Base-by-base conservation (phyloP, 2,797 vertebrate genomes). In the Gadopsis marmoratus region DNA sequence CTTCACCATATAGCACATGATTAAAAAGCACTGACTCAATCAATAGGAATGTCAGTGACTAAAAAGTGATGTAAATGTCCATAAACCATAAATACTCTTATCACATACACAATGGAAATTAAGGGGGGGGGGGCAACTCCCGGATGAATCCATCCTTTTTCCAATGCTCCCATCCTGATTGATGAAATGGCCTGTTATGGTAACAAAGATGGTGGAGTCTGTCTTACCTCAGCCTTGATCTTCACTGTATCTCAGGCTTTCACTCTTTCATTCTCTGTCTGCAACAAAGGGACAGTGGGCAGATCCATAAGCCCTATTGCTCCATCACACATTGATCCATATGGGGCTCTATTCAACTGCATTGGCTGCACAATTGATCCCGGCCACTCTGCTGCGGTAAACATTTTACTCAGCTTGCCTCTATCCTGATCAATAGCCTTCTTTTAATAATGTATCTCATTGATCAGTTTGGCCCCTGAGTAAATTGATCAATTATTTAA, bases 381-480 rank as follows among this genome's bases (percentile, higher is more conserved):
- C 16, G 35, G 86, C 79, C 80, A 92, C 93, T 94, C 88, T 94
- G 93, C 94, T 91, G 92, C 88, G 87, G 94, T 95, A 95, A 95
- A 94, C 94, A 95, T 95, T 95, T 95, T 92, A 94, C 88, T 91
- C 93, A 73, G 88, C 91, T 86, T 89, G 94, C 92, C 91, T 92
- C 88, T 76, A 65, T 88, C 86, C 83, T 88, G 89, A 94, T 96
- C 95, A 93, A 95, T 96, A 92, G 80, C 90, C 92, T 94, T 95
- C 93, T 93, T 94, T 95, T 96, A 95, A 95, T 95, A 96, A 96
- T 96, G 94, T 95, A 95, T 94, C 93, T 93, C 88, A 95, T 96
- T 93, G 95, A 96, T 95, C 90, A 92, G 90, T 94, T 95, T 94
- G 93, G 93, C 91, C 89, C 89, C 91, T 74, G 94, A 94, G 92